Base-by-base conservation (phyloP, 2,888 invertebrate species). In the Lamproptera curius region DNA sequence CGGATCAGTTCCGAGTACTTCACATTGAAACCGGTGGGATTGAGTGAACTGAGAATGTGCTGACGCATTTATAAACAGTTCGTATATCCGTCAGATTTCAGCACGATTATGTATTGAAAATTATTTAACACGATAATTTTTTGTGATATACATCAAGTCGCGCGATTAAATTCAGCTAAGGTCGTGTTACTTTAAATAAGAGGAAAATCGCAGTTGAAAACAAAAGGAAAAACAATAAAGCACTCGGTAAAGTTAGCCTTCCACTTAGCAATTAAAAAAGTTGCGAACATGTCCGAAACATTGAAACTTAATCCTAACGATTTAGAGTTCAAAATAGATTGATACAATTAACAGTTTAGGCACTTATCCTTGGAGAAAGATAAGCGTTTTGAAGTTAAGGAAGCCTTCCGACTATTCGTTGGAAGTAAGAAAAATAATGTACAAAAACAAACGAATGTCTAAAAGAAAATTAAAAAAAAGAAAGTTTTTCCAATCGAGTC, bases 401-500 rank as follows among this genome's bases (percentile, higher is more conserved):
- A 79, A 83, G 76, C 75, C 76, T 79, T 78, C 76, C 70, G 79
- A 76, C 77, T 80, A 81, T 79, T 81, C 76, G 74, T 63, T 73
- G 71, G 68, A 81, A 84, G 82, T 76, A 85, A 85, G 82, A 74
- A 75, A 70, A 72, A n/a, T n/a, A n/a, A n/a, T 20, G 13, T 31
- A 31, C 13, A 70, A 78, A 79, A 83, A 77, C 68, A 77, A 86
- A 73, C 75, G 73, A 70, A 81, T 82, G 83, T 86, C 83, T 83
- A 85, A 81, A 86, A 86, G 83, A 85, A 87, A 87, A 86, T 86
- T 85, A 84, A 87, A 86, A 84, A 85, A 79, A 81, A 73, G 83
- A 78, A 86, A 86, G 82, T 84, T 84, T 75, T 73, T 68, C 77
- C 80, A 78, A 85, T 85, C 76, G 83, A 73, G 80, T 77, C 78